Conservation (phyloP, 2,113 vertebrate species). For the Lamprologus sp. region DNA sequence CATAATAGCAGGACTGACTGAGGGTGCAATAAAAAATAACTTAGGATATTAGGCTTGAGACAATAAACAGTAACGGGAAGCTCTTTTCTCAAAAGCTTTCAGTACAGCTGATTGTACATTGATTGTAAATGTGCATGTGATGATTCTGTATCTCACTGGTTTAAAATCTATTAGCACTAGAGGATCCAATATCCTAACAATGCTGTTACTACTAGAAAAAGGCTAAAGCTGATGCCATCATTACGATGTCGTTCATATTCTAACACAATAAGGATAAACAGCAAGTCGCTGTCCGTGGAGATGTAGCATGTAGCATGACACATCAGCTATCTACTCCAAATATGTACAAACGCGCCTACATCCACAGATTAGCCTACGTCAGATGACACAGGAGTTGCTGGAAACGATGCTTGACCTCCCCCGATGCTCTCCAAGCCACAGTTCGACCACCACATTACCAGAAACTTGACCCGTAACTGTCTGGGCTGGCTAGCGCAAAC, state of each 20-base stretch:
- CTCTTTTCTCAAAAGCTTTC: background rate
- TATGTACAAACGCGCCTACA: background rate
- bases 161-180: background rate
- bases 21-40: slow-evolving; percentile 24
- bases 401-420: background rate
- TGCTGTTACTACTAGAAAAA: background rate
- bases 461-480: background rate
- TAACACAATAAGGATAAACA: background rate
- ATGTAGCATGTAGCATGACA: background rate
- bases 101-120: background rate
- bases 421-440: slow-evolving; percentile 4
- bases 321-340: background rate
- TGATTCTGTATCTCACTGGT: background rate
- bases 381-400: background rate
- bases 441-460: background rate
- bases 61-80: slow-evolving; percentile 4
- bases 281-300: background rate
- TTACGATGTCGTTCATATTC: background rate
- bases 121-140: background rate
- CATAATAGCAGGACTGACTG: background rate
- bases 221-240: background rate
- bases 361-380: background rate
- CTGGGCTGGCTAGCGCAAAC: background rate
- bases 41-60: background rate
- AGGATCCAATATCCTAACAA: background rate